phyloP scores from a whole-genome alignment of 2,888 invertebrate species.

The Drosophila demipolita region DNA sequence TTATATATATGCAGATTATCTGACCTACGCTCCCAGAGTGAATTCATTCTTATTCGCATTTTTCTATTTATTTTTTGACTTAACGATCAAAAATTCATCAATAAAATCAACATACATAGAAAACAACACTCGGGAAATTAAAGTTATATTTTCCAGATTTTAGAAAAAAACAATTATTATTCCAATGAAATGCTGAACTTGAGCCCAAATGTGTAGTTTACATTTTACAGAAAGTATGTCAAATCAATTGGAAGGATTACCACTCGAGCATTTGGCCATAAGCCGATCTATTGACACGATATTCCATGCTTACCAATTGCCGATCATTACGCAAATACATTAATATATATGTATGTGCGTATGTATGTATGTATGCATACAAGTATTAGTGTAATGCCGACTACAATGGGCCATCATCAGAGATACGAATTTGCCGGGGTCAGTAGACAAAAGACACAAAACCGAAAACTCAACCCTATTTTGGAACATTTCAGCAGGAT shows the following conservation, averaged over 20 bases:
- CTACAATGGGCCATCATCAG: constrained; percentile 44
- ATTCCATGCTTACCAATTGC: constrained; percentile 2
- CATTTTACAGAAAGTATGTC: background rate
- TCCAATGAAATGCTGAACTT: background rate
- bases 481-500: constrained; percentile 62
- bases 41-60: background rate
- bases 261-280: constrained; percentile 2
- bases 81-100: background rate
- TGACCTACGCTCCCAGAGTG: background rate
- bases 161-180: background rate
- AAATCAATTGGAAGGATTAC: constrained; percentile 6
- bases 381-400: constrained; percentile 9
- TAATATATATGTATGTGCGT: background rate
- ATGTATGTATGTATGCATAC: background rate
- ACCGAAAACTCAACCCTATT: constrained; percentile 44
- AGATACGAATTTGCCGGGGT: constrained; percentile 4
- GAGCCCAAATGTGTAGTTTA: background rate
- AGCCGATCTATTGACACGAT: constrained; percentile 14
- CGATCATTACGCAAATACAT: constrained; percentile 65
- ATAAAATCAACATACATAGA: too few species aligned
- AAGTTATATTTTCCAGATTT: background rate
- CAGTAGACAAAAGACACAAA: constrained; percentile 38
- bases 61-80: background rate
- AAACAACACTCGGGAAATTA: background rate
- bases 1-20: background rate